Evolutionary conservation across 1,140 invertebrate genomes (phyloP), one percentile per base, ranked within the genome.

Genomic region (Melanaphis sacchari): DNA sequence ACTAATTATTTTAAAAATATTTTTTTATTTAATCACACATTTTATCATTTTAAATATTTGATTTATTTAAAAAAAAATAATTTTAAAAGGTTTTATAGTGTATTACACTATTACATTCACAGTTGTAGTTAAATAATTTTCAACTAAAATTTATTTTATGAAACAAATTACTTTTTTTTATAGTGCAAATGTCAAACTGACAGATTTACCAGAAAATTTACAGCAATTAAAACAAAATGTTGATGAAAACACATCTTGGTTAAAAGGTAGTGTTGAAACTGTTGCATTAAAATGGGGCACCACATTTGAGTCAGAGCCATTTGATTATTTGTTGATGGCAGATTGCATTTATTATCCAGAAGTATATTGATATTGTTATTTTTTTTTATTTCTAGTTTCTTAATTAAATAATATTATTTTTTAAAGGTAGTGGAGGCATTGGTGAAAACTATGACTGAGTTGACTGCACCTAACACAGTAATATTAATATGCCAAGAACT

Each of bases 121-220:
- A 66, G 9, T 66, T 76, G 21, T 66, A n/a, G 15, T 36, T 66
- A 5, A n/a, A 66, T 66, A 4, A 66, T 66, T 66, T 66, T 66
- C 26, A 66, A n/a, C 15, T 66, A 66, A 66, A 66, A 66, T 66
- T 9, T n/a, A 66, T n/a, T 66, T 11, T 88, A 52, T 76, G 22
- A 31, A 41, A 40, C n/a, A 36, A 49, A 54, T 15, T 26, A 54
- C 15, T 1, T 82, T 26, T 52, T 66, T 43, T 92, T 92, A 38
- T 52, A 93, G 91, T 22, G 91, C 81, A 93, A 49, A 85, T 38
- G 91, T 93, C 26, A 85, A 46, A 84, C 81, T 93, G 21, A 93
- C 91, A 93, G 91, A 93, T 93, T 93, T 93, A 41, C 81, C 91
- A 49, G 46, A 93, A 84, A 82, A 93, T 40, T 54, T 93, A 54